Evolutionary conservation across 2,888 invertebrate genomes (phyloP).

Genomic region (Salticus scenicus): DNA sequence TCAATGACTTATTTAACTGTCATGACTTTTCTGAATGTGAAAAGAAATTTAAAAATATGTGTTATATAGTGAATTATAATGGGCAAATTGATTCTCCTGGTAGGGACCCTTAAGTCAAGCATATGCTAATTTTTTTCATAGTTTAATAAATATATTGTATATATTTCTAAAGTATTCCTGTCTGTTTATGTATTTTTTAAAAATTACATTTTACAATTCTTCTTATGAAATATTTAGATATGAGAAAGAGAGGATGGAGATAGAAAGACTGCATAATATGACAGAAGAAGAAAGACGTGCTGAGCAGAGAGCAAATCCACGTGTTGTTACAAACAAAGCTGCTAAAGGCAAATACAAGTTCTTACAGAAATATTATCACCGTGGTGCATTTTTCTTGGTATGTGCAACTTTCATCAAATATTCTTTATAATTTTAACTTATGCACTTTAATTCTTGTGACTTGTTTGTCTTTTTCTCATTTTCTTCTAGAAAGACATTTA

Average conservation of each 20-base stretch:
- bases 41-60: too few relatives aligned
- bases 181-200: not conserved
- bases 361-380: conserved; percentile 99
- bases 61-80: too few relatives aligned
- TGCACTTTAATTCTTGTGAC: not conserved
- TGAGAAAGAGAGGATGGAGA: conserved; percentile 90
- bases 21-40: too few relatives aligned
- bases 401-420: conserved; percentile 60
- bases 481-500: too few relatives aligned
- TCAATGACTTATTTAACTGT: too few relatives aligned
- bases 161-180: too few relatives aligned
- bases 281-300: conserved; percentile 96
- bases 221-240: conserved; percentile 78
- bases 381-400: conserved; percentile 97
- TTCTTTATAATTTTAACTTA: too few relatives aligned
- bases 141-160: too few relatives aligned
- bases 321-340: conserved; percentile 93
- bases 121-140: too few relatives aligned
- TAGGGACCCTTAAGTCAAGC: too few relatives aligned
- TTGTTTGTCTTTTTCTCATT: not conserved
- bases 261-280: conserved; percentile 93
- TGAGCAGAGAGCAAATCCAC: conserved; percentile 92
- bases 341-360: conserved; percentile 99
- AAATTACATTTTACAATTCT: not conserved
- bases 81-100: too few relatives aligned